These are phyloP conservation scores for Sylvietta virens DNA, from an alignment of 2,113 vertebrate species.

Conservation along the genomic window DNA sequence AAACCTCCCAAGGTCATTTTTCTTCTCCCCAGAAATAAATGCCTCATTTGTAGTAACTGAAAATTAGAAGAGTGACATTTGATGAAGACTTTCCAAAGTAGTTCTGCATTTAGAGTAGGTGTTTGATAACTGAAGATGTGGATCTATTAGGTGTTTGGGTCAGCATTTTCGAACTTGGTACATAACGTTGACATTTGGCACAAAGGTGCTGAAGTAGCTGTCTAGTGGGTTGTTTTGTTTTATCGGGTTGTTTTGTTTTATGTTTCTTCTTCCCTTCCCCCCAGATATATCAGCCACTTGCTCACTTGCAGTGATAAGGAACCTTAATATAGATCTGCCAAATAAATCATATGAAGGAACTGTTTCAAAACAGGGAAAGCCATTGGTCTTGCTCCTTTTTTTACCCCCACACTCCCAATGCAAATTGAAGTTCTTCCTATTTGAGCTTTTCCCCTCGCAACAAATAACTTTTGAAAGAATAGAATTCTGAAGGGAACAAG, in stretches of 20 bases:
- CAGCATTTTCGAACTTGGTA: not conserved
- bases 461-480: not conserved
- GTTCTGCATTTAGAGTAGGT: not conserved
- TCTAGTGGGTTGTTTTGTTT: not conserved
- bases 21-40: not conserved
- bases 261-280: not conserved
- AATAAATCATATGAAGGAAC: not conserved
- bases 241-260: not conserved
- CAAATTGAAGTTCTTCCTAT: not conserved
- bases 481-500: not conserved
- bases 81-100: not conserved
- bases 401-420: not conserved
- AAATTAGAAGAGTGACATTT: not conserved
- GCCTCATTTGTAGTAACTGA: not conserved
- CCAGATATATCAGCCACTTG: not conserved
- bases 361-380: not conserved
- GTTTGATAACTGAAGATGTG: not conserved
- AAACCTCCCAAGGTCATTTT: not conserved
- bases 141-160: not conserved
- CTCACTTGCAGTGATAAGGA: not conserved
- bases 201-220: not conserved
- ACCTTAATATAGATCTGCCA: not conserved
- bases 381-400: not conserved
- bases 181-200: not conserved
- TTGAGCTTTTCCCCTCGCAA: not conserved